Conservation (phyloP, 1,140 invertebrate species). For the Hylaeus anthracinus region DNA sequence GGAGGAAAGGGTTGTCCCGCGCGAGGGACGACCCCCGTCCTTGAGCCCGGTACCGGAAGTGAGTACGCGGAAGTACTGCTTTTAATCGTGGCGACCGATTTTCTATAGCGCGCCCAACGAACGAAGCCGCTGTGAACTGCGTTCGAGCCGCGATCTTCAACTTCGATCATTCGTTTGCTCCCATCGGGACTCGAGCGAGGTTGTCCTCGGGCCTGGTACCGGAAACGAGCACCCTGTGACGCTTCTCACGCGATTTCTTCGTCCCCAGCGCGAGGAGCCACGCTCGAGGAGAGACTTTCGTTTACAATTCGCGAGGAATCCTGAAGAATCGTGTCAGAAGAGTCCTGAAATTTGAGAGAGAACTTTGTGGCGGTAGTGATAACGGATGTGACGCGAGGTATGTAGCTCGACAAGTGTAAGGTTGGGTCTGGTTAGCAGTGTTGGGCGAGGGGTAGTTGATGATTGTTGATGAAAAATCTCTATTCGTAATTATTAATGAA, state of each 20-base stretch:
- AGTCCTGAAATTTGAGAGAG: background rate
- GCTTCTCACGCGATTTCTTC: background rate
- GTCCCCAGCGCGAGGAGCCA: background rate
- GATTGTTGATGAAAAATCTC: too few relatives aligned
- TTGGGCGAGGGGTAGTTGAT: too few relatives aligned
- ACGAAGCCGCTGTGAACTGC: conserved; percentile 42
- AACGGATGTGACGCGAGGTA: too few relatives aligned
- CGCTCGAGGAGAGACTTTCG: too few relatives aligned
- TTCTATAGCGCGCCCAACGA: background rate
- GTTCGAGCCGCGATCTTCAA: conserved; percentile 17
- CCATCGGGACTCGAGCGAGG: background rate
- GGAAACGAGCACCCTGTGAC: conserved; percentile 19
- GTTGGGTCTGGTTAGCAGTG: too few relatives aligned
- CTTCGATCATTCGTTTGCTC: background rate
- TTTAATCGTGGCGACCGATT: conserved; percentile 65
- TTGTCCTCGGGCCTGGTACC: conserved; percentile 16
- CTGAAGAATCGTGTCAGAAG: background rate
- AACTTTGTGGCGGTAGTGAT: too few relatives aligned
- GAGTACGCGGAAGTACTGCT: conserved; percentile 78
- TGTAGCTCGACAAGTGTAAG: too few relatives aligned
- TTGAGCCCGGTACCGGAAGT: conserved; percentile 78
- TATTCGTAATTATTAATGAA: too few relatives aligned
- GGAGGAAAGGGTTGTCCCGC: conserved; percentile 77
- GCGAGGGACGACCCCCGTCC: conserved; percentile 76
- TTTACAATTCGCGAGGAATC: background rate